Evolutionary conservation across 2,888 invertebrate species (phyloP), one percentile per base, ranked within the genome.

Genomic region (Torymus texanus): DNA sequence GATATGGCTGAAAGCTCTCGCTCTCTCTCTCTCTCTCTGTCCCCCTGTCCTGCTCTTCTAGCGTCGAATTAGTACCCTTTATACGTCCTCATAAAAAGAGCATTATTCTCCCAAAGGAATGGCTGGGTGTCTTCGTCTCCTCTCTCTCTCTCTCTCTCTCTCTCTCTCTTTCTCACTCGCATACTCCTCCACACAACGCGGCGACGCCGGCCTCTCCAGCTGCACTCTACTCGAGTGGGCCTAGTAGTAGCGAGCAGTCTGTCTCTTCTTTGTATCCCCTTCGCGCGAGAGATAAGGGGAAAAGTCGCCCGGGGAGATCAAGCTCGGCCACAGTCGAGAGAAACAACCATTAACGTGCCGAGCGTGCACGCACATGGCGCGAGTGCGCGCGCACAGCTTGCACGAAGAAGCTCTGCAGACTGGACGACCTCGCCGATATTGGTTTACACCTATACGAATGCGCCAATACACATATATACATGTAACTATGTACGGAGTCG

Each of bases 371-470:
- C 16, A 63, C 29, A 10, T 21, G 18, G 63, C 11, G 41, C 14
- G 24, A 21, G 56, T n/a, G 21, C 21, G 21, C 21, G 21, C 29
- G 29, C 29, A 3, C 29, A 29, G 29, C 29, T 29, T 29, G 29
- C 29, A 3, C 29, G 29, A 29, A 29, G 4, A 29, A 29, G 29
- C 3, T 3, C 29, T 4, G 4, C 29, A 29, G 29, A 29, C 29
- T 5, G 29, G 29, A 29, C 29, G 29, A 29, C 29, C 29, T 29
- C 29, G 29, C 21, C 61, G 59, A 79, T 79, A 75, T 79, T 79
- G 75, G 70, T 24, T 79, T 51, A 58, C 61, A 62, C 72, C 3
- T 66, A 59, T 58, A 5, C 29, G 24, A 11, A 2, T 53, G 13
- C 53, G 16, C 24, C 21, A 70, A 29, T 61, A 68, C 41, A 53